Percentiles rank a stretch among this genome's conserved stretches.
Evolutionary conservation across 1,140 invertebrate genomes (phyloP).

Genomic region (Globodera ellingtonae): DNA sequence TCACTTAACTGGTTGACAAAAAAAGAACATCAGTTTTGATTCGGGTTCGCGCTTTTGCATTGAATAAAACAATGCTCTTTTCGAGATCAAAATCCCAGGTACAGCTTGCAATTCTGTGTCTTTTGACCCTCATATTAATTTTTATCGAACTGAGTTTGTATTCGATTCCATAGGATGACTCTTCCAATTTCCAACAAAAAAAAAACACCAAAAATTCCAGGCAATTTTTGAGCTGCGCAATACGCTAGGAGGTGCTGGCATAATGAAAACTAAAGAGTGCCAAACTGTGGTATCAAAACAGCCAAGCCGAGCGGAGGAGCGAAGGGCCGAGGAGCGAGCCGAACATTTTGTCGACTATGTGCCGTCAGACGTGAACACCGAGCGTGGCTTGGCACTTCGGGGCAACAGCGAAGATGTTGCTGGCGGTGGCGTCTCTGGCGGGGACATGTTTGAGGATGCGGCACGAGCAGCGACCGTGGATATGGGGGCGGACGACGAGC

Average conservation of each 20-base stretch:
- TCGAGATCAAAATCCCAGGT: background rate
- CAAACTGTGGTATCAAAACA: background rate
- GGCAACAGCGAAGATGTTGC: constrained; percentile 3
- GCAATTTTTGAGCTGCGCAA: constrained; percentile 84
- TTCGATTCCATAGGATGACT: background rate
- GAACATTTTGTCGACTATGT: constrained; percentile 85
- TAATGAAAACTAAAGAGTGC: background rate
- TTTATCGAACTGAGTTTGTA: constrained; percentile 3
- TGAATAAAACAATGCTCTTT: background rate
- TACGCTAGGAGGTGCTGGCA: constrained; percentile 14
- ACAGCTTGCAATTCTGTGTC: background rate
- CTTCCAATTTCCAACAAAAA: background rate
- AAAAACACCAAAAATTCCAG: constrained; percentile 70
- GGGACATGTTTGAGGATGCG: constrained; percentile 73
- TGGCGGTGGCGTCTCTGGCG: background rate
- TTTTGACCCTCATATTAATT: background rate
- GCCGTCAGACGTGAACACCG: constrained; percentile 81
- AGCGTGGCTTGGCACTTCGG: constrained; percentile 66
- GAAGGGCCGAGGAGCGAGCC: constrained; percentile 69
- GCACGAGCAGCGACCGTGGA: constrained; percentile 78
- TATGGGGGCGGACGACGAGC: constrained; percentile 77
- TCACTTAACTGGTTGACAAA: too few relatives aligned
- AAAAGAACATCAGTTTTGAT: too few relatives aligned
- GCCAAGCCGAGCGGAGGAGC: background rate
- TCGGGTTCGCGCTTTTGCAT: background rate